Base-by-base conservation (phyloP, 2,888 invertebrate genomes). In the Aphodius granarius region DNA sequence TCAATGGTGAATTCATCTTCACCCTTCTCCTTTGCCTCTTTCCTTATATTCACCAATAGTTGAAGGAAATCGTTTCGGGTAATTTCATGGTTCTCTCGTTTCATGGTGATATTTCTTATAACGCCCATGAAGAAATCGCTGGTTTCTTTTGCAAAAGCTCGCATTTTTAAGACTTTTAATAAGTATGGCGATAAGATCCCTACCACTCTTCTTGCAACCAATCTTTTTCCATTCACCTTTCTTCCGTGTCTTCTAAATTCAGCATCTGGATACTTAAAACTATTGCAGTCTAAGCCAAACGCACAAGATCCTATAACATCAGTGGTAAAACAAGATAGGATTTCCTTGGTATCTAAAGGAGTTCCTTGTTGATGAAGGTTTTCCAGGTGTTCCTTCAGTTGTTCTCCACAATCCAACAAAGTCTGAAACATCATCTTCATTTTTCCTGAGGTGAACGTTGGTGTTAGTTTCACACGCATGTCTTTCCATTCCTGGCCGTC, bases 21-120 rank as follows among this genome's bases (percentile, higher is more conserved):
- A 0, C 65, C 73, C 15, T 72, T 71, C 2, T 17, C 21, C 3
- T 71, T 71, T 20, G 76, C 80, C 76, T 76, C 78, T 65, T 76
- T 79, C 62, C 84, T 83, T 66, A 72, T 72, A n/a, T 75, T 63
- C 15, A 85, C 75, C 78, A 85, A 81, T 13, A 86, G 71, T 65
- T 87, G 86, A 0, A 88, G 75, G 75, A 85, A 87, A 75, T 88
- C 84, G 23, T 82, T 81, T 23, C 86, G 20, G 81, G 81, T 70
- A 43, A 77, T 2, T 5, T 74, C 64, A 62, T 43, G 20, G 77
- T 78, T 13, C 62, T 81, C 80, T 23, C 84, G 63, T 4, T 78
- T 71, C n/a, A 80, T 78, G 0, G 86, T 79, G 0, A 83, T 81
- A 3, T 83, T 81, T 71, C 78, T 79, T 0, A 85, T 81, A 16